These are phyloP conservation scores for Hemicrepidius hirtus DNA, from an alignment of 2,888 invertebrate genomes.

Conservation along the genomic window DNA sequence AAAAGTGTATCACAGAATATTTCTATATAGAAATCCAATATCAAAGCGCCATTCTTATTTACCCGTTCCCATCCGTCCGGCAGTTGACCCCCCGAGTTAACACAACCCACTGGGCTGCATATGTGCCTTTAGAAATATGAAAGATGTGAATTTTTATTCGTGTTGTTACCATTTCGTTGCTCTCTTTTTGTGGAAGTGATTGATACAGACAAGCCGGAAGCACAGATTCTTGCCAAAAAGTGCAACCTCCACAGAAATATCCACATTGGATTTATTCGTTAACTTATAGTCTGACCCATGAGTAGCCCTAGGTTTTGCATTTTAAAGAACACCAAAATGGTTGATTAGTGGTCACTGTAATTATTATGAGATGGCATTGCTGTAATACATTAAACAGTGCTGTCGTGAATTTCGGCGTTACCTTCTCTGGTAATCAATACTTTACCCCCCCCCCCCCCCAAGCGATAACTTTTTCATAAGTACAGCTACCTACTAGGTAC, in stretches of 20 bases:
- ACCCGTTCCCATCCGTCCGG: conserved; percentile 49
- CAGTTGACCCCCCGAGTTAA: conserved; percentile 49
- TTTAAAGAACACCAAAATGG: too few species aligned
- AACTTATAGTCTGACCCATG: background rate
- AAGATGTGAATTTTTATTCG: conserved; percentile 54
- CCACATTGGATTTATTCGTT: too few species aligned
- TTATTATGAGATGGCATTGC: too few species aligned
- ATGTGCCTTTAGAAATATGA: conserved; percentile 43
- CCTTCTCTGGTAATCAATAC: too few species aligned
- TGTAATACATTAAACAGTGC: too few species aligned
- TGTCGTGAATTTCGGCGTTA: too few species aligned
- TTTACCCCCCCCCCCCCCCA: too few species aligned
- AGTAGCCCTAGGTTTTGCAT: too few species aligned
- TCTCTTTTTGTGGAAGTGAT: conserved; percentile 27
- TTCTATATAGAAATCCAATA: conserved; percentile 52
- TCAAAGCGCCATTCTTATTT: conserved; percentile 51
- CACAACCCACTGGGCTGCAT: conserved; percentile 39
- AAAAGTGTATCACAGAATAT: conserved; percentile 44
- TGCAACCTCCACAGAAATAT: background rate
- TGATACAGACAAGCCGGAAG: conserved; percentile 4
- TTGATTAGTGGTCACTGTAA: too few species aligned
- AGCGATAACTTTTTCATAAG: too few species aligned
- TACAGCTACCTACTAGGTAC: too few species aligned
- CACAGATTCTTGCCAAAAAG: background rate
- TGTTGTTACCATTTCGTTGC: conserved; percentile 32